Base-by-base conservation (phyloP, 2,888 invertebrate genomes). In the Acanthococcus lagerstroemiae region DNA sequence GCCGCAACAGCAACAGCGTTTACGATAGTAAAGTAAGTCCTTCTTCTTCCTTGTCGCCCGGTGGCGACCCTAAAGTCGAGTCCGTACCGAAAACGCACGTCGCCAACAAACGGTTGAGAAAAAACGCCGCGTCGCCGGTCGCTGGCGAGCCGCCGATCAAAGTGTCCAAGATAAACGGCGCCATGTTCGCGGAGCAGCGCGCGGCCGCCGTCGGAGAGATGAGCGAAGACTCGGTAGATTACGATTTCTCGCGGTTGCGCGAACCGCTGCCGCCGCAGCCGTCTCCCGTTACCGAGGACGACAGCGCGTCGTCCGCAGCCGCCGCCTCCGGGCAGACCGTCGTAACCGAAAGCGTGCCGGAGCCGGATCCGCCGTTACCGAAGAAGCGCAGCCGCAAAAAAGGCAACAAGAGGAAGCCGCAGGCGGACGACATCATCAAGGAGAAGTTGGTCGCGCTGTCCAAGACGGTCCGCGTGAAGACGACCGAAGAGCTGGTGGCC, bases 401-500 rank as follows among this genome's bases (percentile, higher is more conserved):
- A 76, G 65, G 67, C 46, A 67, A 67, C 22, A 67, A 52, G 44
- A 66, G 46, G 72, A 78, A 15, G 69, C 78, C 44, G 77, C 78
- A 66, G 0, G 81, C 66, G 0, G 81, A 82, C 70, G 80, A 82
- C 70, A 78, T 78, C 19, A 77, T 81, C 69, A 78, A 77, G 30
- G 80, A 78, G 70, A 83, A 83, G 73, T 76, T 83, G 72, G 82
- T 82, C 48, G 81, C 82, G 70, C 80, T 81, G 69, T 78, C 79
- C 25, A 76, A 83, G 52, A 81, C 82, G 73, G 82, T 83, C 21
- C 82, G 83, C 73, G 80, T 87, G 55, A 86, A 86, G 76, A 87
- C 87, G 25, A 92, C 91, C 0, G 85, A 88, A 74, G 89, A 92
- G 76, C 77, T 92, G 65, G 78, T 91, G 68, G 88, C 72, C 30